Evolutionary conservation across 2,113 vertebrate genomes (phyloP).

Genomic region (Platichthys flesus): DNA sequence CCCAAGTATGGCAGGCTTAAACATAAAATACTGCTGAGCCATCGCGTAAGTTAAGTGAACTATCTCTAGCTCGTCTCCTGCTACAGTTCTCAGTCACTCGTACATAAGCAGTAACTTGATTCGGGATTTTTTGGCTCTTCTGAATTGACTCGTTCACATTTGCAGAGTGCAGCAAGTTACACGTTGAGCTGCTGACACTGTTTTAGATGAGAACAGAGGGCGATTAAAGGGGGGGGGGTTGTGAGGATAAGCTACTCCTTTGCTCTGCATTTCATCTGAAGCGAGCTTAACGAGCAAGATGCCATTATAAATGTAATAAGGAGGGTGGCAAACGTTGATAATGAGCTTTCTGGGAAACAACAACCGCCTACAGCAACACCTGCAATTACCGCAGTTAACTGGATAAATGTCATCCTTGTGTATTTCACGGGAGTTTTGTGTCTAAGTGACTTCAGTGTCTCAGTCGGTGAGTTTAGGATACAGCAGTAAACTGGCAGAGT

Average conservation of each 20-base stretch:
- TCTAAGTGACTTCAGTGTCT: slow-evolving; percentile 23
- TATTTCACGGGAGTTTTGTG: slow-evolving; percentile 31
- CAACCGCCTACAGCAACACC: slow-evolving; percentile 39
- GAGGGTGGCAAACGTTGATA: slow-evolving; percentile 41
- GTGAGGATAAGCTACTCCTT: slow-evolving; percentile 10
- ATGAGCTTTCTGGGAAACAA: slow-evolving; percentile 64
- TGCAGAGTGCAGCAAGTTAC: background rate
- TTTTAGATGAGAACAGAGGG: slow-evolving; percentile 22
- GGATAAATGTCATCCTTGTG: slow-evolving; percentile 56
- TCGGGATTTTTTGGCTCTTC: slow-evolving; percentile 11
- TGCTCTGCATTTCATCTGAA: slow-evolving; percentile 41
- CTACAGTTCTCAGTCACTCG: background rate
- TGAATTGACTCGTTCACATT: slow-evolving; percentile 19
- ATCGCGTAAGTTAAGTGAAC: background rate
- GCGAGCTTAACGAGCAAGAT: slow-evolving; percentile 41
- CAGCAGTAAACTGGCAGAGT: background rate
- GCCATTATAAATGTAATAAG: slow-evolving; percentile 53
- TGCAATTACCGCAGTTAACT: slow-evolving; percentile 25
- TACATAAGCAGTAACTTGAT: background rate
- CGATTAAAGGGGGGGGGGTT: slow-evolving; percentile 11
- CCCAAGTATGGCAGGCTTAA: background rate
- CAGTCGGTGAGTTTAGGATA: slow-evolving; percentile 12
- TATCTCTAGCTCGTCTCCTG: background rate
- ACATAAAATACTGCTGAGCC: background rate
- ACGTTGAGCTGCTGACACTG: slow-evolving; percentile 14